Evolutionary conservation across 2,113 vertebrate genomes (phyloP).

Genomic region (Phaethon lepturus): DNA sequence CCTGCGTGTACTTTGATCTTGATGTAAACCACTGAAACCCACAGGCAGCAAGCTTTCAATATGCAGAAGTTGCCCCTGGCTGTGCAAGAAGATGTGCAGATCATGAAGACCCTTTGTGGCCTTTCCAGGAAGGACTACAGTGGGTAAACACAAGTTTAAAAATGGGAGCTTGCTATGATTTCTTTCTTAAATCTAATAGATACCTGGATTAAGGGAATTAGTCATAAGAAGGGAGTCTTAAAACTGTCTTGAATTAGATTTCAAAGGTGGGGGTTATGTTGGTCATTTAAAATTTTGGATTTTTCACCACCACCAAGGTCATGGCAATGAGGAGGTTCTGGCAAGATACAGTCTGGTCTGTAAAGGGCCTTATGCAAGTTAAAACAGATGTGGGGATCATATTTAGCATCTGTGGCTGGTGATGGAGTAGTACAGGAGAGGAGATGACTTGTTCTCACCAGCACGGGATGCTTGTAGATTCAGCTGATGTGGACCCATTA

Average conservation of each 20-base stretch:
- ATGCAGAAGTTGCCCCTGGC: not conserved
- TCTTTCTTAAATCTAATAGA: not conserved
- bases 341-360: not conserved
- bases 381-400: not conserved
- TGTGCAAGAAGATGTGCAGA: not conserved
- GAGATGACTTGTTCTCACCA: not conserved
- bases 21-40: not conserved
- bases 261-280: not conserved
- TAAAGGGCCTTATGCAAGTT: not conserved
- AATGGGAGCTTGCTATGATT: not conserved
- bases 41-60: not conserved
- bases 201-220: not conserved
- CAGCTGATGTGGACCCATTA: accelerated
- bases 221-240: not conserved
- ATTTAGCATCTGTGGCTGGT: not conserved
- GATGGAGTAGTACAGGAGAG: not conserved
- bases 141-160: not conserved
- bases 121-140: not conserved
- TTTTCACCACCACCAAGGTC: not conserved
- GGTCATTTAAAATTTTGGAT: not conserved
- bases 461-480: not conserved
- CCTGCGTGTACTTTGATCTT: not conserved
- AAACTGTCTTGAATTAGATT: not conserved
- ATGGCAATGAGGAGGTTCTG: not conserved
- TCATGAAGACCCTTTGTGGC: not conserved